These are phyloP conservation scores for Corythornis vintsioides DNA, from an alignment of 2,113 vertebrate species.

Conservation along the genomic window DNA sequence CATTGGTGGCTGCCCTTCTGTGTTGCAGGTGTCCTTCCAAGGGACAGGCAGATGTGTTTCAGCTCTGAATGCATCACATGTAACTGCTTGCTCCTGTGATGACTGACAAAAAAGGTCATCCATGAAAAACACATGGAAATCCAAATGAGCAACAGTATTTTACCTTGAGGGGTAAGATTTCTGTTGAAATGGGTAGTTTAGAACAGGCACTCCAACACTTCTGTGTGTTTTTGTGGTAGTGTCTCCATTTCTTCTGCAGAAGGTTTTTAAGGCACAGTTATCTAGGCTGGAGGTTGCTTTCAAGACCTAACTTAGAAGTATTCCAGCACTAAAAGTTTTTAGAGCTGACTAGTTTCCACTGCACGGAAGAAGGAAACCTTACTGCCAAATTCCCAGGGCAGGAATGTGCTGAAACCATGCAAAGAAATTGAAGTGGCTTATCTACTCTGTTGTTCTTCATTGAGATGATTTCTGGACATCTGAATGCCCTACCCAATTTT, in stretches of 20 bases:
- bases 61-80: not conserved
- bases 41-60: not conserved
- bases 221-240: not conserved
- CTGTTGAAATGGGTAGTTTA: not conserved
- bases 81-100: not conserved
- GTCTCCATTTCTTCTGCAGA: not conserved
- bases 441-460: not conserved
- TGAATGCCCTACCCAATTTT: conserved; percentile 12
- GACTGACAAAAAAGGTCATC: not conserved
- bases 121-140: not conserved
- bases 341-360: not conserved
- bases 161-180: not conserved
- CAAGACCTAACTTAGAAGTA: not conserved
- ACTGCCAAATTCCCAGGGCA: not conserved
- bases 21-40: accelerated
- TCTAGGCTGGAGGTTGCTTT: not conserved
- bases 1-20: not conserved
- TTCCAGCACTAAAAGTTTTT: not conserved
- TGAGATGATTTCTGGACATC: not conserved
- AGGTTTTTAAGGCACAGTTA: not conserved
- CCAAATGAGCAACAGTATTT: not conserved
- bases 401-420: not conserved
- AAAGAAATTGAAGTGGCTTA: not conserved
- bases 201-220: not conserved
- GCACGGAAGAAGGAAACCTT: not conserved